Base-by-base conservation (phyloP, 2,888 invertebrate genomes). In the Drosophila pseudotalamancana region DNA sequence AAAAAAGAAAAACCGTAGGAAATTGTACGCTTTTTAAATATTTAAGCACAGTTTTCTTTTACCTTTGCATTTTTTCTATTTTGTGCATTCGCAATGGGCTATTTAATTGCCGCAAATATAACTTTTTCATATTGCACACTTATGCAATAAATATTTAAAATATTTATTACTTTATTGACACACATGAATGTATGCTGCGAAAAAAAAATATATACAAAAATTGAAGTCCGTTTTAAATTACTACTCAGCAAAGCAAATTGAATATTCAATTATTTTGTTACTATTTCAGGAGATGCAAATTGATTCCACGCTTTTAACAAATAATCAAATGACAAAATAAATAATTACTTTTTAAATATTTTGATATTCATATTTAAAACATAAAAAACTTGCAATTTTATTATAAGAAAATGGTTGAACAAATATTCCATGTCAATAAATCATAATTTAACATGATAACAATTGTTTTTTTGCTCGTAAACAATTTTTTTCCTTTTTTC, bases 31-130 rank as follows among this genome's bases (percentile, higher is more conserved):
- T 59, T 64, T 40, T 78, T 67, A 79, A 81, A 79, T 82, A 79
- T 71, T 82, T 85, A 82, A 82, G 42, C 40, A 43, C 21, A 14
- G 11, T 9, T 32, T 42, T 53, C 11, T 29, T 42, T 45, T 3
- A 18, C 25, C 48, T 35, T 37, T 23, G 11, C 32, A 50, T 48
- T 39, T 34, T 45, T 27, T 18, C 18, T 3, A 0, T 29, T n/a
- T 23, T 39, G 37, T 63, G 51, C 45, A 68, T 79, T 57, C 66
- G 46, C 63, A 61, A 72, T 79, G 57, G 48, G 56, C 54, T 68
- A 72, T 83, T 77, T 85, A 81, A 81, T 85, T 85, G 83, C 72
- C 45, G 61, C 57, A 51, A 76, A 85, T 65, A 79, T 77, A 54
- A 27, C 66, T 69, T 74, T 71, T 65, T 71, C 63, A 73, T 68